phyloP scores from a whole-genome alignment of 1,140 invertebrate species.

The Brachystomella parvula region DNA sequence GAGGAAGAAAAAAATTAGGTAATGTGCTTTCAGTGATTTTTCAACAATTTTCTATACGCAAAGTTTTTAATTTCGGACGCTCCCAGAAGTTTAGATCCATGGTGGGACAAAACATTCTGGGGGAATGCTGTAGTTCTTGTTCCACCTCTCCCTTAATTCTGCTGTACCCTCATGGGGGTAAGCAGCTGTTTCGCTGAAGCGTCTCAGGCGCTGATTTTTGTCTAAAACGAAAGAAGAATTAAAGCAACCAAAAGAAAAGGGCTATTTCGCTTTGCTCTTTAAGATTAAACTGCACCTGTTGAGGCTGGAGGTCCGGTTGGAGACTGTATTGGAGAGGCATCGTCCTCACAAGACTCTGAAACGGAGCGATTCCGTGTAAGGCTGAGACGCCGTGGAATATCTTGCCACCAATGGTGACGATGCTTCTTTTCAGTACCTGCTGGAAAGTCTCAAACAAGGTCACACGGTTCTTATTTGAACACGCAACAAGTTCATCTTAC shows the following conservation, averaged over 20 bases:
- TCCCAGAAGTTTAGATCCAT: not conserved
- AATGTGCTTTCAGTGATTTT: not conserved
- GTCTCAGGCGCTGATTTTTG: not conserved
- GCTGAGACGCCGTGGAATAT: slow-evolving; percentile 2
- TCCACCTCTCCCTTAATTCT: slow-evolving; percentile 1
- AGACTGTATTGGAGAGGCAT: slow-evolving; percentile 1
- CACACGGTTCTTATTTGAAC: not conserved
- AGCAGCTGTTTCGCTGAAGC: slow-evolving; percentile 10
- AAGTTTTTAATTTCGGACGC: not conserved
- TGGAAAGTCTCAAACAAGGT: not conserved
- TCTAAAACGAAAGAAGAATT: too few relatives aligned
- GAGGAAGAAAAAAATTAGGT: not conserved
- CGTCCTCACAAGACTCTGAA: not conserved
- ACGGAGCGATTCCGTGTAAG: not conserved
- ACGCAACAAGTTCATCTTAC: not conserved
- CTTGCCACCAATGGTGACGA: slow-evolving; percentile 7
- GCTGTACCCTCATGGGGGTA: not conserved
- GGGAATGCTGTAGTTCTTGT: slow-evolving; percentile 8
- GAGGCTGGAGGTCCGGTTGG: not conserved
- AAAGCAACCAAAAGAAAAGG: not conserved
- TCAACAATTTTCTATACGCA: not conserved
- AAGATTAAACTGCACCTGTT: not conserved
- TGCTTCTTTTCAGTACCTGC: not conserved
- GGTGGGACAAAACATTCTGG: slow-evolving; percentile 13
- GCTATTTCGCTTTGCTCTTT: not conserved